Percentiles rank a stretch among this genome's conserved stretches.
Conservation (phyloP, 2,888 invertebrate species). For the Macrosiphum euphorbiae region DNA sequence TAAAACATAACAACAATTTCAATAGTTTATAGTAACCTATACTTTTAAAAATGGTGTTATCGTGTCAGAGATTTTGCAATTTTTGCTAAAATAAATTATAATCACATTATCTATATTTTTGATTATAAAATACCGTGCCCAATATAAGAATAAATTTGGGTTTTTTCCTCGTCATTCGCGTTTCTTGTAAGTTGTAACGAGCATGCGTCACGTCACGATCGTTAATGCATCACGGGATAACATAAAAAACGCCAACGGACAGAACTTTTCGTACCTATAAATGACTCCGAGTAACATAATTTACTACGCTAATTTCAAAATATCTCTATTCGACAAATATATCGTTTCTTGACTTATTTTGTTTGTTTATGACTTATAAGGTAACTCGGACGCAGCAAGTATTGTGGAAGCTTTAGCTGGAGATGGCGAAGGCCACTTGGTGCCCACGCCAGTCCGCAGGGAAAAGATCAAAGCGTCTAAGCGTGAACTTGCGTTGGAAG, state of each 20-base stretch:
- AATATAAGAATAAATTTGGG: not conserved
- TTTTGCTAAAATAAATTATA: not conserved
- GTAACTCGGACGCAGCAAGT: slow-evolving; percentile 67
- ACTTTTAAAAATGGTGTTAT: not conserved
- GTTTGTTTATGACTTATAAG: not conserved
- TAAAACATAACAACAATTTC: not conserved
- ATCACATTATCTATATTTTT: not conserved
- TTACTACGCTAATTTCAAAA: not conserved
- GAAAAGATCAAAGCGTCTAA: slow-evolving; percentile 80
- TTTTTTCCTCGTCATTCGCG: not conserved
- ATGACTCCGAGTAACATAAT: not conserved
- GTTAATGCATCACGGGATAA: not conserved
- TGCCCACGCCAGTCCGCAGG: slow-evolving; percentile 73
- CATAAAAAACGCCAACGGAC: not conserved
- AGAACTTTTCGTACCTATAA: not conserved
- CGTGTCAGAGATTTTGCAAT: not conserved
- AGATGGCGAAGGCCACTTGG: slow-evolving; percentile 72
- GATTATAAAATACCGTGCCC: not conserved
- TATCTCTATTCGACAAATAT: not conserved
- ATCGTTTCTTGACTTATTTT: not conserved
- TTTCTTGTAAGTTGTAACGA: not conserved
- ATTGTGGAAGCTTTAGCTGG: slow-evolving; percentile 72
- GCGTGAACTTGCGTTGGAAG: slow-evolving; percentile 80
- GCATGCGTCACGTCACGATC: not conserved
- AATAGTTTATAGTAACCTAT: not conserved